Base-by-base conservation (phyloP, 1,140 invertebrate genomes). In the Acromyrmex echinatior region DNA sequence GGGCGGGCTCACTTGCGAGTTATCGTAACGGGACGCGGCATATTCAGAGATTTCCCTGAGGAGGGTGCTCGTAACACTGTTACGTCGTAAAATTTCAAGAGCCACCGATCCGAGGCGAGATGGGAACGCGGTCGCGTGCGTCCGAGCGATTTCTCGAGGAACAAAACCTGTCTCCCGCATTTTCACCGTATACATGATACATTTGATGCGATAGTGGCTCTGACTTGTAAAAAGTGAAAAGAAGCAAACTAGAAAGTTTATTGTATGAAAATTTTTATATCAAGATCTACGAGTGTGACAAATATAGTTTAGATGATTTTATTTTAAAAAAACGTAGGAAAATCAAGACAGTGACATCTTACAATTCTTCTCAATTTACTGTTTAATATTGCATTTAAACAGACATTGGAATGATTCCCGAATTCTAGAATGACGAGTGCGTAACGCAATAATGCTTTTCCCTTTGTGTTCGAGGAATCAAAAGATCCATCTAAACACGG, bases 51-150 rank as follows among this genome's bases (percentile, higher is more conserved):
- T 91, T 91, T 91, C 89, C 89, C 87, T 31, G 49, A 87, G 89
- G 87, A 91, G 81, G 79, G 86, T 88, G 86, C 82, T 89, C 79
- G 81, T 91, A 89, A 90, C 84, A 79, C 86, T 87, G 89, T 90
- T 91, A 91, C 78, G 73, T 90, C 87, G 85, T 91, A 89, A 90
- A 89, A 91, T 90, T 87, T 90, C 88, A 84, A 89, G 84, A 74
- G 70, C 81, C 81, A 68, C 87, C 82, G 73, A 87, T 90, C 81
- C 80, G 65, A 84, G 76, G 31, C 76, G 53, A 86, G 62, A 70
- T 76, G 62, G 12, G 35, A 60, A 14, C 74, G 60, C 62, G 60
- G 62, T 86, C 49, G 60, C 31, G 82, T 65, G 60, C 45, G 25
- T 77, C 21, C 60, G 16, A 21, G 21, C 49, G 62, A 79, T 53